Base-by-base conservation (phyloP, 1,140 invertebrate genomes). In the Hetaerina americana region DNA sequence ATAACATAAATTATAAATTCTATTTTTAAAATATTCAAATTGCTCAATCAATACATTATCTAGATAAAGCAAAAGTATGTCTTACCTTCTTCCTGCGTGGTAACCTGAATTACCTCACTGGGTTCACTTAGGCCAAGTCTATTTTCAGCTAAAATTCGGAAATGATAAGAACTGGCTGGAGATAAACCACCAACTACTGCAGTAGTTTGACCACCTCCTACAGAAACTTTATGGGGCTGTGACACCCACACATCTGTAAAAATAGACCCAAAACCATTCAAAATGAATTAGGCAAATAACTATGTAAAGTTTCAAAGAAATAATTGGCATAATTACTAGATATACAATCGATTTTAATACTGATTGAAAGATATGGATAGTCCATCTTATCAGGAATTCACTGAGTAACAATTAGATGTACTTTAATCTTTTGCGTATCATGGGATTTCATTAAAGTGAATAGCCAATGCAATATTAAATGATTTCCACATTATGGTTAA, bases 131-230 rank as follows among this genome's bases (percentile, higher is more conserved):
- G 85, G 1, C 94, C 94, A 66, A 96, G 83, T 73, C 90, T 85
- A 81, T 96, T 96, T 80, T 94, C 91, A 0, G 94, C 94, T 75
- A 93, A 87, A 74, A 97, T 89, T 75, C 94, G 85, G 72, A 97
- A 86, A 77, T 96, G 90, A 82, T 97, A 98, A n/a, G 88, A 88
- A 70, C 90, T 93, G 0, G 94, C 90, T 0, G 95, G 95, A 70
- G 90, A 87, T 0, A 98, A 83, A 75, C 90, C 90, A 74, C 88
- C 87, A 15, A 98, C 86, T 69, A 87, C 89, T 0, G 90, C 89
- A 73, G 89, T 88, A 2, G 89, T 90, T 77, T 92, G 90, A 15
- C 87, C 87, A 0, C 92, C 92, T 0, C 90, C 87, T 5, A 94
- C 89, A 66, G 90, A 88, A 0, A 92, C 86, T 81, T 92, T 91